Evolutionary conservation across 2,797 vertebrate species (phyloP), one percentile per base, ranked within the genome.

Genomic region (Discoglossus pictus): DNA sequence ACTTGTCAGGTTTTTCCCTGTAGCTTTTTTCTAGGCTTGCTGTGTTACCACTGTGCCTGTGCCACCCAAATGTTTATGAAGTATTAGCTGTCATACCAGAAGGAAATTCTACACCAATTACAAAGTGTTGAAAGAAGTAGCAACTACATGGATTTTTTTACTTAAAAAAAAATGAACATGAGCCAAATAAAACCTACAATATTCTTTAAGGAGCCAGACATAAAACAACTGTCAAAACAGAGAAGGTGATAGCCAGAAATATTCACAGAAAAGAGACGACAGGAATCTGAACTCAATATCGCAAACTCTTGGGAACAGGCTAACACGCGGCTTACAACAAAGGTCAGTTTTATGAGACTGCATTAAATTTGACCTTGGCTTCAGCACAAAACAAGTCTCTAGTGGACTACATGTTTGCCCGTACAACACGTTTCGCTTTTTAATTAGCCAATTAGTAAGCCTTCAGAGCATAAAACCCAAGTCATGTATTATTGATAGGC

Each of bases 401-500:
- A n/a, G 87, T 59, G 88, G 86, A 88, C 76, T 46, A 81, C 73
- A 78, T 46, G 56, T 83, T 77, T 84, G 87, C 84, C 85, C 79
- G 78, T 89, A 91, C 84, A 82, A 91, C 86, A 81, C 79, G 83
- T 88, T 90, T 89, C 91, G 87, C 90, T 94, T 92, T 94, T 92
- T 98, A 96, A 97, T 95, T 92, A 94, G 93, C 91, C 93, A 95
- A 94, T 97, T 96, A 97, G 89, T 83, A 84, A 84, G 86, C 84
- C 82, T 86, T 89, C 82, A 63, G 85, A 79, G 79, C 82, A 78
- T 84, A 89, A 89, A 90, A 89, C 89, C 83, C 80, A 81, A 85
- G 79, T 80, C 89, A 97, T 95, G 94, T 92, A 94, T 96, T 95
- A 97, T 96, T 92, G 93, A 96, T 94, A 88, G 77, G 61, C 81